Conservation (phyloP, 2,113 vertebrate genomes). For the Siniperca knerii region DNA sequence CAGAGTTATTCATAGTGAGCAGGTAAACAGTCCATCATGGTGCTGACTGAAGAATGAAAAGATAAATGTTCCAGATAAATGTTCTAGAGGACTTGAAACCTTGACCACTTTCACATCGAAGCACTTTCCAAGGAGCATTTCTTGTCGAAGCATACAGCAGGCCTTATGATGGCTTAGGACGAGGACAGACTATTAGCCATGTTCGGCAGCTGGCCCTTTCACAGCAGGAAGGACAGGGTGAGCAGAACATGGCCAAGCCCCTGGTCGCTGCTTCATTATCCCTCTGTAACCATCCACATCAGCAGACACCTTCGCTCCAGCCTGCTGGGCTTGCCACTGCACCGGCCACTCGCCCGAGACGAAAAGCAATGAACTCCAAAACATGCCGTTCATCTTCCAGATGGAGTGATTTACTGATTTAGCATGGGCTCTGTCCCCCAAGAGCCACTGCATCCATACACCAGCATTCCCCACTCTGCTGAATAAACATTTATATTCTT, state of each 20-base stretch:
- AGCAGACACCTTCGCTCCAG: constrained; percentile 61
- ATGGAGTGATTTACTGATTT: constrained; percentile 83
- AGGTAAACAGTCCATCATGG: constrained; percentile 24
- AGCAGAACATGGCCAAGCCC: constrained; percentile 50
- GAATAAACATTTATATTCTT: constrained; percentile 83
- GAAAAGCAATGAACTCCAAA: constrained; percentile 82
- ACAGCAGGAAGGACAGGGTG: constrained; percentile 50
- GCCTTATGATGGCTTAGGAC: constrained; percentile 26
- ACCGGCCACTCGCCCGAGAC: constrained; percentile 77
- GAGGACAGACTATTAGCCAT: constrained; percentile 28
- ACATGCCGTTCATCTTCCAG: constrained; percentile 83
- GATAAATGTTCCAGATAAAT: constrained; percentile 43
- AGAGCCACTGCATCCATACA: constrained; percentile 62
- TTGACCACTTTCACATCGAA: constrained; percentile 37
- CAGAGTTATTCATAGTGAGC: constrained; percentile 29
- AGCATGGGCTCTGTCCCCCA: constrained; percentile 66
- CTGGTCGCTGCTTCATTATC: constrained; percentile 78
- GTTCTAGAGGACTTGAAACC: constrained; percentile 32
- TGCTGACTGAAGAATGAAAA: constrained; percentile 36
- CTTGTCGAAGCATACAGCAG: neutral
- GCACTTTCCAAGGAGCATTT: constrained; percentile 37
- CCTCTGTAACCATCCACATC: constrained; percentile 73
- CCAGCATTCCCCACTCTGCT: constrained; percentile 68
- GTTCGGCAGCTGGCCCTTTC: constrained; percentile 53
- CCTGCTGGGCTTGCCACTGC: constrained; percentile 67